phyloP scores from a whole-genome alignment of 1,140 invertebrate genomes.

The Hestina assimilis region DNA sequence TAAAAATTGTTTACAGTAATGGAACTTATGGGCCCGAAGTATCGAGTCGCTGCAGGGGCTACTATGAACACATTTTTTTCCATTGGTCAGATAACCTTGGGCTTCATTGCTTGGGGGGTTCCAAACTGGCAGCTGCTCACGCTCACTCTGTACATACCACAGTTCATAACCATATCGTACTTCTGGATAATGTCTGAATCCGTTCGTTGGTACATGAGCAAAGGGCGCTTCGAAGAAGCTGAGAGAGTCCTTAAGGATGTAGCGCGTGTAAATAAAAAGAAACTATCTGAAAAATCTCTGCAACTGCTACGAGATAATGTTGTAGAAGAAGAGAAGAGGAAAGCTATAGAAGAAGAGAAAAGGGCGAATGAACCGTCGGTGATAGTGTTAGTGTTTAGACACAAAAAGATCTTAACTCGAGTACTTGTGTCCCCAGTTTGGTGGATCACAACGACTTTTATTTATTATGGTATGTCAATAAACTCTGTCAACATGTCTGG shows the following conservation, averaged over 20 bases:
- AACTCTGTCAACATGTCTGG: constrained; percentile 82
- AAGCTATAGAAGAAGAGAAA: constrained; percentile 22
- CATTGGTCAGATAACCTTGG: constrained; percentile 83
- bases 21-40: constrained; percentile 86
- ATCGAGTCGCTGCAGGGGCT: constrained; percentile 84
- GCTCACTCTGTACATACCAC: constrained; percentile 83
- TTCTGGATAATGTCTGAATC: constrained; percentile 82
- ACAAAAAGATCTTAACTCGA: constrained; percentile 79
- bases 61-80: constrained; percentile 85
- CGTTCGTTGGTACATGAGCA: constrained; percentile 89
- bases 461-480: constrained; percentile 84
- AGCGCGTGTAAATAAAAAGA: constrained; percentile 80
- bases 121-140: constrained; percentile 85
- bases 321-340: constrained; percentile 46
- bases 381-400: constrained; percentile 78
- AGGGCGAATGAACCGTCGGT: constrained; percentile 51
- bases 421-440: constrained; percentile 83
- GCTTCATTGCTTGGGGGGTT: constrained; percentile 82
- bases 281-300: constrained; percentile 78
- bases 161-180: constrained; percentile 81
- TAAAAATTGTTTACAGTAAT: constrained; percentile 76
- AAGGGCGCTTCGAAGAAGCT: constrained; percentile 83
- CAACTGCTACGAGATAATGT: constrained; percentile 46
- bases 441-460: constrained; percentile 83
- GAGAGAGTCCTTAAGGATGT: constrained; percentile 80